Evolutionary conservation across 2,113 vertebrate genomes (phyloP), one percentile per base, ranked within the genome.

Genomic region (Myxocyprinus asiaticus): DNA sequence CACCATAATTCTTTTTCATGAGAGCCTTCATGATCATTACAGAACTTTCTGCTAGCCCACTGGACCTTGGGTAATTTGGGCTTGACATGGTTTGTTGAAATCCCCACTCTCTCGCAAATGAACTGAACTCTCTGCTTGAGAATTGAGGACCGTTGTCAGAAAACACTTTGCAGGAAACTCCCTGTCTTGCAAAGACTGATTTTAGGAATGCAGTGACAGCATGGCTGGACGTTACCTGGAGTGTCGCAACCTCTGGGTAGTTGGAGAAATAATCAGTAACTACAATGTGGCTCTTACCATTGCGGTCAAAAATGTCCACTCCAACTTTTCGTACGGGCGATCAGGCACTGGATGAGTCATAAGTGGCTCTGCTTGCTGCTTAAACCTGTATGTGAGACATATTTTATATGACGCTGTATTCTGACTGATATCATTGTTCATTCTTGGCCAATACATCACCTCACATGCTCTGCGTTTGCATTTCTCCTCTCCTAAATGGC

Each of bases 1-100:
- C 61, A 63, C 80, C 56, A 4, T 22, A 42, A 68, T 17, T 45
- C 10, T 86, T 82, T 2, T 84, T 84, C 78, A 80, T 70, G 17
- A 86, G 72, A 59, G 59, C 11, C 63, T 81, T 81, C 9, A 84
- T 66, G 2, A 76, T 45, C 44, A 82, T 84, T 1, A 84, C 73
- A 22, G 80, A 77, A 47, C 71, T 83, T 17, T 70, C 82, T 15
- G 44, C 79, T 3, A 80, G 56, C 33, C 67, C 63, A 33, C 74
- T 77, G 5, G 77, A 84, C 6, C 51, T 83, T 9, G 78, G 72
- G 14, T 80, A 72, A 9, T 68, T 43, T 61, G 79, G 73, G 15
- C 78, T 81, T 59, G 70, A 76, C 5, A 75, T 72, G n/a, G 11
- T 58, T 70, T 83, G 75, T 9, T 75, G 50, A 45, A 85, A 83